A percentile compares a stretch with the other conserved stretches of the same genome.
Conservation (phyloP, 2,113 vertebrate species). For the Rhegmatorhina hoffmannsi region DNA sequence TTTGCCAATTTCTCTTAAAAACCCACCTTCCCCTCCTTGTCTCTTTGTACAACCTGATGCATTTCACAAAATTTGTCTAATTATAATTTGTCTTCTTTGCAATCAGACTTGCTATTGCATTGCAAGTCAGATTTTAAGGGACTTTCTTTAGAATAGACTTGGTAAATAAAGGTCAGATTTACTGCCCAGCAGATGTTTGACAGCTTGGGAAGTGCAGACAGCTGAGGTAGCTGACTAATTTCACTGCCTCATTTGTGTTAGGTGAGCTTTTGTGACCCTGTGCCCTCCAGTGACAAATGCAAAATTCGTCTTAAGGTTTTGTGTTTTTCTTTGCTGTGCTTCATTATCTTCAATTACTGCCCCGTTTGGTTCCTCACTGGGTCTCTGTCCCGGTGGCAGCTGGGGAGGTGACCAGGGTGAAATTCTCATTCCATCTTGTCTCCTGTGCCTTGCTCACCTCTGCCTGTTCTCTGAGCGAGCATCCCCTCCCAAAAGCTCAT, state of each 20-base stretch:
- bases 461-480: neutral
- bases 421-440: neutral
- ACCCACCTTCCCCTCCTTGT: neutral
- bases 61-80: neutral
- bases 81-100: neutral
- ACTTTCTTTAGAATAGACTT: neutral
- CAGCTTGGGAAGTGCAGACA: neutral
- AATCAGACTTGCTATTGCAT: neutral
- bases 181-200: conserved; percentile 30
- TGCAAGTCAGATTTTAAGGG: neutral
- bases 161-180: conserved; percentile 48
- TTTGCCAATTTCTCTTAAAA: neutral
- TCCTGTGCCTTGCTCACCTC: neutral
- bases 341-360: neutral
- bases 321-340: conserved; percentile 13
- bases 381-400: neutral
- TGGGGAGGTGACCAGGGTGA: neutral
- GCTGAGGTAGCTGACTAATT: conserved; percentile 36
- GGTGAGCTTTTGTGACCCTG: conserved; percentile 39
- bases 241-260: neutral
- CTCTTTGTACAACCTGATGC: neutral
- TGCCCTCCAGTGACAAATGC: conserved; percentile 1
- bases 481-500: fast-evolving
- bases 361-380: neutral
- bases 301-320: neutral